Base-by-base conservation (phyloP, 2,888 invertebrate species). In the Deladenus siricidicola region DNA sequence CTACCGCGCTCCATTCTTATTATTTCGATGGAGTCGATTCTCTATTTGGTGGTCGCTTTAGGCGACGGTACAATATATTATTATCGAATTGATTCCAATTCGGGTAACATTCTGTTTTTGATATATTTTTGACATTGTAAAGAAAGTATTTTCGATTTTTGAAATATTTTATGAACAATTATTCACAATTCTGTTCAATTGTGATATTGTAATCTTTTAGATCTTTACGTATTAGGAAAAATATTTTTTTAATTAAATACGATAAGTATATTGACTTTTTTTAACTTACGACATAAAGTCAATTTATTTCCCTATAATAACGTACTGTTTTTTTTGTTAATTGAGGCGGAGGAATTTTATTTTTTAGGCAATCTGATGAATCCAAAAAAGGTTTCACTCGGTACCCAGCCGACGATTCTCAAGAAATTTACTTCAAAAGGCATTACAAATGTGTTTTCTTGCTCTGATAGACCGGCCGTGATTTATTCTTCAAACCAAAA, bases 61-160 rank as follows among this genome's bases (percentile, higher is more conserved):
- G 98, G 96, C 4, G 98, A 98, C 81, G 98, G 98, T 0, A 90
- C 92, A 21, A 88, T 98, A 85, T 91, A 89, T 82, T 98, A 98
- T 82, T 98, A 93, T 80, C 86, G 86, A 0, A 82, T 96, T 62
- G 87, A 90, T 78, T 86, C 70, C 24, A 60, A 70, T 6, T 77
- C 78, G 65, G 80, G 81, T 80, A 23, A 30, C 21, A 8, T 63
- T 43, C n/a, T n/a, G n/a, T n/a, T n/a, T n/a, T n/a, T n/a, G n/a
- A n/a, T n/a, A n/a, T 3, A 14, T 10, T 3, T 28, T 10, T 21
- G 14, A 3, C 10, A 14, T 21, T 39, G 50, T 56, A 3, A 29
- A 39, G 14, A 19, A 57, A 17, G 28, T 50, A n/a, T n/a, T n/a
- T n/a, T n/a, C n/a, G n/a, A n/a, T n/a, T n/a, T n/a, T n/a, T n/a